These are phyloP conservation scores for Chrysotoxum bicinctum DNA, from an alignment of 2,888 invertebrate genomes.

Conservation along the genomic window DNA sequence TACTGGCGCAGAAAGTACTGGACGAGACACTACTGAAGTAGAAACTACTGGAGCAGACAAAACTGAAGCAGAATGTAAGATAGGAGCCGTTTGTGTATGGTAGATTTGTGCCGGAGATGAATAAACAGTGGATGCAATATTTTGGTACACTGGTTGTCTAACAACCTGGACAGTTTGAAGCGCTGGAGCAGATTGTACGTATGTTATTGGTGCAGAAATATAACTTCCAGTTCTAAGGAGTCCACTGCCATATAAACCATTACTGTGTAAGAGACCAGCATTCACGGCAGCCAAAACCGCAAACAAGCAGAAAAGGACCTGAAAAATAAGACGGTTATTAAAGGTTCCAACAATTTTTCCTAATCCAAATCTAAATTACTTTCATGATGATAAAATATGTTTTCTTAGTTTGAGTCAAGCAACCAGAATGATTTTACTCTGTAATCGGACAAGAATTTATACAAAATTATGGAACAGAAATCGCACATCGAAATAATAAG, in stretches of 20 bases:
- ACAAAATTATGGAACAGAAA: not conserved
- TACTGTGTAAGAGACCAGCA: not conserved
- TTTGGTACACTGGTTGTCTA: not conserved
- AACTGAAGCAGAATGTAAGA: not conserved
- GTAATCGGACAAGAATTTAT: conserved; percentile 32
- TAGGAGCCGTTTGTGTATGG: not conserved
- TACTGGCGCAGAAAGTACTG: no score
- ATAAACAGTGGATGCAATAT: not conserved
- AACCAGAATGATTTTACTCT: conserved; percentile 23
- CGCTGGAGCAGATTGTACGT: conserved; percentile 8
- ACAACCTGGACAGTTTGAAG: not conserved
- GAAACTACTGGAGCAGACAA: not conserved
- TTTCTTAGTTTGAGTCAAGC: conserved; percentile 28
- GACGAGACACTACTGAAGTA: no score
- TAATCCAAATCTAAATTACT: conserved; percentile 7
- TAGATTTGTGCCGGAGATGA: conserved; percentile 5
- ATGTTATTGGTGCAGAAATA: not conserved
- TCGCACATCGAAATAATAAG: not conserved
- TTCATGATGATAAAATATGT: conserved; percentile 39
- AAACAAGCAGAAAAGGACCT: conserved; percentile 50
- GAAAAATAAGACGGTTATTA: not conserved
- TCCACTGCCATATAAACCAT: not conserved
- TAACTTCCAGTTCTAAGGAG: not conserved
- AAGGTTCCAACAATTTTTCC: not conserved
- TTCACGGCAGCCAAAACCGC: conserved; percentile 40